A percentile compares a stretch with the other conserved stretches of the same genome.
Conservation (phyloP, 2,113 vertebrate species). For the Cisticola juncidis region DNA sequence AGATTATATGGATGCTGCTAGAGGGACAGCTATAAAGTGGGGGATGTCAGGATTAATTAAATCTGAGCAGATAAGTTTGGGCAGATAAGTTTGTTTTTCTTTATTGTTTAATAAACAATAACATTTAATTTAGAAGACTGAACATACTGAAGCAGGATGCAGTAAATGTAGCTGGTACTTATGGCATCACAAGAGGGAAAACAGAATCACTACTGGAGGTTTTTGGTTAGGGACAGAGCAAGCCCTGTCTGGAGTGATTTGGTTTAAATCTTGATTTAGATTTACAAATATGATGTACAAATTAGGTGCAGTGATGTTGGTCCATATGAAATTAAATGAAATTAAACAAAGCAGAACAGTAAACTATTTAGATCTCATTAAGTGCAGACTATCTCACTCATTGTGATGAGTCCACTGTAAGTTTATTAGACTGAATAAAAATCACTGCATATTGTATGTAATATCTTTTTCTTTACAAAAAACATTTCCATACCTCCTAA, state of each 20-base stretch:
- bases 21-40: background rate
- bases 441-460: background rate
- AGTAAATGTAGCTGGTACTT: background rate
- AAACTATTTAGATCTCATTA: background rate
- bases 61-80: background rate
- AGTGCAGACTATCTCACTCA: background rate
- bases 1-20: background rate
- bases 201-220: background rate
- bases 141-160: background rate
- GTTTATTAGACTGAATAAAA: background rate
- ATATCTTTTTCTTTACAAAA: background rate
- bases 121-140: background rate
- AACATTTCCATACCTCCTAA: background rate
- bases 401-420: background rate
- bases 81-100: background rate
- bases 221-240: background rate
- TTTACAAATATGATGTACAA: background rate
- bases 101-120: background rate
- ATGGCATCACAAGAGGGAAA: background rate
- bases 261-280: background rate
- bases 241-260: background rate
- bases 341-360: background rate
- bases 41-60: background rate
- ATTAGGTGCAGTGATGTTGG: background rate
- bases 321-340: background rate